These are phyloP conservation scores for Plagodis pulveraria DNA, from an alignment of 2,888 invertebrate genomes.

Conservation along the genomic window DNA sequence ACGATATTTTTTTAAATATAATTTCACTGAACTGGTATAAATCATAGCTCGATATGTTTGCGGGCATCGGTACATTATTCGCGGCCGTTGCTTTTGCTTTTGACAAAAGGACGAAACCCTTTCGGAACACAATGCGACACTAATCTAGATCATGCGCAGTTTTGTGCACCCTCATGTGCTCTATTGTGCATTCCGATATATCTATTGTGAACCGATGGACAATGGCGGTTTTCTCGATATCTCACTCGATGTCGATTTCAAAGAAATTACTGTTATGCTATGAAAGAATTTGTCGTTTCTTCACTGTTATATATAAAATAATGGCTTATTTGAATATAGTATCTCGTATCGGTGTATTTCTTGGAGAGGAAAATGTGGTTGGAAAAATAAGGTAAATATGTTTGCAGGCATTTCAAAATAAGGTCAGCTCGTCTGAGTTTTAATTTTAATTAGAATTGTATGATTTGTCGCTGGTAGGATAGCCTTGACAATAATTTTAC, in stretches of 20 bases:
- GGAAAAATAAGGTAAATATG: too few species aligned
- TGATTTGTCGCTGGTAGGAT: too few species aligned
- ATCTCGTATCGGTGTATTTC: too few species aligned
- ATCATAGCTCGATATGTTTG: conserved; percentile 39
- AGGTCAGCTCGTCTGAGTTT: too few species aligned
- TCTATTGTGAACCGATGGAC: conserved; percentile 52
- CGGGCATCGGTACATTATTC: conserved; percentile 42
- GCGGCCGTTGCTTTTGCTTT: conserved; percentile 47
- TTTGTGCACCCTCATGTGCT: conserved; percentile 21
- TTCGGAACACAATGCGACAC: conserved; percentile 69
- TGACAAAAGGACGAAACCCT: conserved; percentile 65
- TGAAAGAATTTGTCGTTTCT: background rate
- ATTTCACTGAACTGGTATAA: conserved; percentile 34
- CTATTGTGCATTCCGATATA: conserved; percentile 22
- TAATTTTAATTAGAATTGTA: too few species aligned
- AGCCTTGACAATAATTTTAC: too few species aligned
- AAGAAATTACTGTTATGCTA: conserved; percentile 39
- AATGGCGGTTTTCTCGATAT: conserved; percentile 50
- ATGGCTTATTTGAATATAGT: too few species aligned
- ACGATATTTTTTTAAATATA: too few species aligned
- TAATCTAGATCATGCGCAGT: conserved; percentile 69
- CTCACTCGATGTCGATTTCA: conserved; percentile 66
- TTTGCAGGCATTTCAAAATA: too few species aligned
- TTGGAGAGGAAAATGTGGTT: too few species aligned
- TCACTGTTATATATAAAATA: too few species aligned